A percentile compares a stretch with the other conserved stretches of the same genome.
phyloP scores from a whole-genome alignment of 2,113 vertebrate species.

The Heteronetta atricapilla region DNA sequence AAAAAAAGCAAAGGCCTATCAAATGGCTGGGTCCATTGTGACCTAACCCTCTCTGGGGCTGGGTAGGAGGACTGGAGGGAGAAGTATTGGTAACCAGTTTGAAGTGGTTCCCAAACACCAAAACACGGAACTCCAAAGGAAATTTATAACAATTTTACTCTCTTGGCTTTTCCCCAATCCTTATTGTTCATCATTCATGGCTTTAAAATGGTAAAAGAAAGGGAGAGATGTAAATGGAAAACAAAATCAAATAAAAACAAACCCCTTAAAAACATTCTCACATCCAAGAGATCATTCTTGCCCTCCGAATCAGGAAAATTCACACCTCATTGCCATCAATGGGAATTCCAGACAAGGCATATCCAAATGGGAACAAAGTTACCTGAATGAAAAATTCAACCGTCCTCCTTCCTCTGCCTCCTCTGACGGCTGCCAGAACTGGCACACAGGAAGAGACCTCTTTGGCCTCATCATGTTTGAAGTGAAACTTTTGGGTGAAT shows the following conservation, averaged over 20 bases:
- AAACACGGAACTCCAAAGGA: not conserved
- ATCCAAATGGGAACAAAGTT: conserved; percentile 2
- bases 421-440: not conserved
- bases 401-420: not conserved
- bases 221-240: not conserved
- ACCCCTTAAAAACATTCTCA: not conserved
- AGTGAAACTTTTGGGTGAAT: conserved; percentile 70
- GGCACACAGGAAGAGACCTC: conserved; percentile 5
- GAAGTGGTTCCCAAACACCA: not conserved
- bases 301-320: conserved; percentile 23
- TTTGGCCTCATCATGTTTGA: conserved; percentile 25
- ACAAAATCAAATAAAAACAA: conserved; percentile 15
- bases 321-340: not conserved
- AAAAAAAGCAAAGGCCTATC: not conserved
- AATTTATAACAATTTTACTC: not conserved
- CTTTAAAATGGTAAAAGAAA: not conserved
- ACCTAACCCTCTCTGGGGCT: not conserved
- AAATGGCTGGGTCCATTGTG: not conserved
- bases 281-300: not conserved
- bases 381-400: conserved; percentile 39
- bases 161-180: not conserved
- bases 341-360: not conserved
- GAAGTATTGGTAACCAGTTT: not conserved
- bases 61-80: not conserved
- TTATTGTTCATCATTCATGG: not conserved